Evolutionary conservation across 2,888 invertebrate species (phyloP).

Genomic region (Erebia ligea): DNA sequence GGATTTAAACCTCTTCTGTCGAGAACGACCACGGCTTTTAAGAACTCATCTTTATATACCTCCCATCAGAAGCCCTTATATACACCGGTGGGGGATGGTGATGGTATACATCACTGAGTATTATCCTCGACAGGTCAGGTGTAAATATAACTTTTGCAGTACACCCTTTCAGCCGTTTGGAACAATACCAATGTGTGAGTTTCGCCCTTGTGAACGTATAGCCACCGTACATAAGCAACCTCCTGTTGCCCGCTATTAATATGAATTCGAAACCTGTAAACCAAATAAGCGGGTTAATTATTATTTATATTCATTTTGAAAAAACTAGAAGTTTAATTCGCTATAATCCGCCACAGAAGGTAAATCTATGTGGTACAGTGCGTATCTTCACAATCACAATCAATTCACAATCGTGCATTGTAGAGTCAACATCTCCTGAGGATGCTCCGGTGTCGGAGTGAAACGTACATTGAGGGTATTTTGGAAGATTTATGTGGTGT

Average conservation of each 20-base stretch:
- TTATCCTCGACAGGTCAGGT: constrained; percentile 40
- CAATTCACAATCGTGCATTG: no score
- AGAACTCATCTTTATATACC: constrained; percentile 44
- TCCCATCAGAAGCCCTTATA: constrained; percentile 38
- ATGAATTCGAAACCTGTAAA: constrained; percentile 36
- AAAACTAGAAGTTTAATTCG: no score
- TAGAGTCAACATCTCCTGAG: no score
- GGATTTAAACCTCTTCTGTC: neutral
- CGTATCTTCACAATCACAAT: no score
- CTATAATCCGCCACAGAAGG: no score
- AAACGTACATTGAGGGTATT: no score
- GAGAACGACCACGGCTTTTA: neutral
- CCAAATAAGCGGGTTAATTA: neutral
- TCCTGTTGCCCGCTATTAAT: constrained; percentile 31
- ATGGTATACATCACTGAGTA: constrained; percentile 41
- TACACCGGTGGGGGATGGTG: constrained; percentile 53
- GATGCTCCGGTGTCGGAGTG: no score
- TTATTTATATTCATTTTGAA: no score
- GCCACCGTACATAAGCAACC: constrained; percentile 44
- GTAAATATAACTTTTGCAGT: constrained; percentile 50
- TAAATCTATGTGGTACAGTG: no score
- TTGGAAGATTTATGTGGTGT: no score
- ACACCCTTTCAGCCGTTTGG: constrained; percentile 51
- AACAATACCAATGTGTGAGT: constrained; percentile 52
- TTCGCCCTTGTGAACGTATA: constrained; percentile 50